Conservation (phyloP, 2,888 invertebrate species). For the Perithous albicinctus region DNA sequence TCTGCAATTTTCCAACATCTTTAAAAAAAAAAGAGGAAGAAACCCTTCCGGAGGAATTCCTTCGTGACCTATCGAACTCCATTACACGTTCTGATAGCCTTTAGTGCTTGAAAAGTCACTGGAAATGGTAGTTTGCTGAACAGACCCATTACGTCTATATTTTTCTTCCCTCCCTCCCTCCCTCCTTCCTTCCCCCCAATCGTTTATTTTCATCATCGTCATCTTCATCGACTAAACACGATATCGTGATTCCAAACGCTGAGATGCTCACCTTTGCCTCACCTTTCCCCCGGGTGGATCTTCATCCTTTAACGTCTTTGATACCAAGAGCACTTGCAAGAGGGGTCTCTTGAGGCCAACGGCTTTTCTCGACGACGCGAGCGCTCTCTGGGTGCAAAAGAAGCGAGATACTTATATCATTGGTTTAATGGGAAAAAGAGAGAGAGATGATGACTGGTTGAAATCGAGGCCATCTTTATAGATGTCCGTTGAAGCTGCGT, state of each 20-base stretch:
- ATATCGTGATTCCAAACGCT: conserved; percentile 54
- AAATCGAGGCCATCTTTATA: conserved; percentile 66
- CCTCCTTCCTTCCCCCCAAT: too few species aligned
- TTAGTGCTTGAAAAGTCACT: conserved; percentile 17
- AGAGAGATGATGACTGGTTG: conserved; percentile 22
- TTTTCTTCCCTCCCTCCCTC: too few species aligned
- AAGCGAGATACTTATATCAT: conserved; percentile 34
- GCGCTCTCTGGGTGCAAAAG: conserved; percentile 41
- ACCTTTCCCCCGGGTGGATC: conserved; percentile 61
- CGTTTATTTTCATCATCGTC: conserved; percentile 33
- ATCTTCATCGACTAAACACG: conserved; percentile 20
- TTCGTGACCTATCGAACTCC: conserved; percentile 53
- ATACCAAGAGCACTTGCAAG: conserved; percentile 44
- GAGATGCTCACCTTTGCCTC: conserved; percentile 62
- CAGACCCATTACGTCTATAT: conserved; percentile 46
- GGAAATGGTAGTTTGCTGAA: conserved; percentile 44
- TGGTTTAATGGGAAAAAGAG: conserved; percentile 54
- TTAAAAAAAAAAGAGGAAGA: too few species aligned
- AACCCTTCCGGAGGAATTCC: conserved; percentile 2
- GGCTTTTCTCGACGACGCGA: conserved; percentile 68
- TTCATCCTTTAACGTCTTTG: conserved; percentile 50
- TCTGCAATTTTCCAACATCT: conserved; percentile 13
- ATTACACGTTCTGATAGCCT: conserved; percentile 48
- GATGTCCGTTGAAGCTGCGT: conserved; percentile 52
- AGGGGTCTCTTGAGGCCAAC: conserved; percentile 71